Percentiles rank a stretch among this genome's conserved stretches.
Conservation (phyloP, 2,888 invertebrate species). For the Leucoptera coffeella region DNA sequence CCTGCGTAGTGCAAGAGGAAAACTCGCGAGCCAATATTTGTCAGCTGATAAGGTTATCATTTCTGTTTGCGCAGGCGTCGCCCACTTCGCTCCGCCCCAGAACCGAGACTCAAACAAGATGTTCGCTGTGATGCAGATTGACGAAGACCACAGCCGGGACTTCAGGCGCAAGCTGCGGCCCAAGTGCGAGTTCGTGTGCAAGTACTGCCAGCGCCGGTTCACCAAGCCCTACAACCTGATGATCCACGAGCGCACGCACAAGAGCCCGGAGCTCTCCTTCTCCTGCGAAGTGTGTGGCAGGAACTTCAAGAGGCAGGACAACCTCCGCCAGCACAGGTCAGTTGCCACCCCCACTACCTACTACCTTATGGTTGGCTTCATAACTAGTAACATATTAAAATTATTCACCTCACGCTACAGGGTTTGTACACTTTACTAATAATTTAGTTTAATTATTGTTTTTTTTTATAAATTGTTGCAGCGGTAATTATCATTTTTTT, state of each 20-base stretch:
- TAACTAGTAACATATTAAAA: not conserved
- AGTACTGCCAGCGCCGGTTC: constrained; percentile 95
- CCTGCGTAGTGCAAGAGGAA: too few species aligned
- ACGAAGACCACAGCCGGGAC: constrained; percentile 81
- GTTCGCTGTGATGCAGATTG: constrained; percentile 88
- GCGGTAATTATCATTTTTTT: too few species aligned
- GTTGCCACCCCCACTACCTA: constrained; percentile 10
- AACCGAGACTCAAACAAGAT: constrained; percentile 59
- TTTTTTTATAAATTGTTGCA: too few species aligned
- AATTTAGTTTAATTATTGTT: too few species aligned
- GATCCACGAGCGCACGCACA: constrained; percentile 98
- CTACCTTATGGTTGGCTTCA: constrained; percentile 3
- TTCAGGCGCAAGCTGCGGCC: constrained; percentile 84
- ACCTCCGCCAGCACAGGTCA: constrained; percentile 91
- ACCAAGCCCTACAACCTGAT: constrained; percentile 97
- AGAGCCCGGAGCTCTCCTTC: constrained; percentile 92
- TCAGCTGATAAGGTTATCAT: constrained; percentile 3
- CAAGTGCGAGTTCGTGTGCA: constrained; percentile 98
- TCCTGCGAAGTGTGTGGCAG: constrained; percentile 97
- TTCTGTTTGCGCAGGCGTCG: constrained; percentile 19
- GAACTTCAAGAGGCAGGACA: constrained; percentile 96
- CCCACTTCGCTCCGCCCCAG: constrained; percentile 36
- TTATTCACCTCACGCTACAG: too few species aligned
- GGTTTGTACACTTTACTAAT: too few species aligned
- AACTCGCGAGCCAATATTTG: not conserved